Base-by-base conservation (phyloP, 2,113 vertebrate genomes). In the Varanus salvator region DNA sequence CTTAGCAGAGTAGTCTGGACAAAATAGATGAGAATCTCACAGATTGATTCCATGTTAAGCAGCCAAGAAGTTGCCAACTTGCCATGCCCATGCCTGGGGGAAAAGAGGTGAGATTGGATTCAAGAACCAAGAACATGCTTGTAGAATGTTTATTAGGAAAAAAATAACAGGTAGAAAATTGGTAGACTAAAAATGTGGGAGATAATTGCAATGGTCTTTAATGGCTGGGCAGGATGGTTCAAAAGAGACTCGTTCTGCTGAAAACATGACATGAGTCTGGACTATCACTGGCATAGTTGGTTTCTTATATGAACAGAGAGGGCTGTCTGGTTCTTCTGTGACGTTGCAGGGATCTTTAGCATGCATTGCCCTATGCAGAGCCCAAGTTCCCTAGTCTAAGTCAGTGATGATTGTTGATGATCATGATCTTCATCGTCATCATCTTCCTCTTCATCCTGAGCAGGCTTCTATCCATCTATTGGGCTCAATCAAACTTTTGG, bases 101-200 rank as follows among this genome's bases (percentile, higher is more conserved):
- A 52, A n/a, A 72, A 52, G 66, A 85, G 34, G 44, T 69, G 84
- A n/a, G 84, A 71, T 31, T 74, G n/a, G 50, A 85, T n/a, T 85
- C 57, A 77, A 38, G 34, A 48, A 54, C 54, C 34, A 64, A 60
- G n/a, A 76, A 60, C 57, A 31, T 34, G 52, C 27, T 76, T 86
- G 52, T 60, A 77, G 54, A 77, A 77, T 64, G 72, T 34, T 77
- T 64, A 64, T 19, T 38, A 77, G 52, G 23, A 60, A 44, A 44
- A 57, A 76, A 29, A n/a, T 77, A 11, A 25, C 44, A 7, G 15
- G 72, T 48, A 12, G 3, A 25, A 44, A 44, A 64, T 38, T 44
- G 76, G 54, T 29, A 44, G n/a, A n/a, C 72, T 60, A 76, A 44
- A 64, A 25, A 50, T 48, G 19, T 8, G 27, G 25, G 29, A 19